phyloP scores from a whole-genome alignment of 2,888 invertebrate species.

The Lydus trimaculatus region DNA sequence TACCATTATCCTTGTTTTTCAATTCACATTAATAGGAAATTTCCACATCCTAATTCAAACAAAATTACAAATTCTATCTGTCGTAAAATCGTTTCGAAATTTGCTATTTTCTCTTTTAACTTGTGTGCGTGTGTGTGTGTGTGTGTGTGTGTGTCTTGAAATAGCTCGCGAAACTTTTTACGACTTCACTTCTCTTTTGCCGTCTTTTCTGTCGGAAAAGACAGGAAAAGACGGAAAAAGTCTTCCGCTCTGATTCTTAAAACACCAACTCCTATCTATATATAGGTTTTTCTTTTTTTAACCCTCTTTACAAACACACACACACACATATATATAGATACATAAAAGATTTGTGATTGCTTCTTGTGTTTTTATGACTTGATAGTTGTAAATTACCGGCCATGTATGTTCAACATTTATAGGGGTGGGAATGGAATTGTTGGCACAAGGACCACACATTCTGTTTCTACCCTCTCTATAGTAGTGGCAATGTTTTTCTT shows the following conservation, averaged over 20 bases:
- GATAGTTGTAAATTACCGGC: background rate
- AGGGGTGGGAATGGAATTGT: background rate
- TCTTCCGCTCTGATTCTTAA: slow-evolving; percentile 5
- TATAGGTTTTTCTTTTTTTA: background rate
- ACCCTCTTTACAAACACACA: background rate
- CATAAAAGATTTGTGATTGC: slow-evolving; percentile 1
- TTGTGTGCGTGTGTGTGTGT: background rate
- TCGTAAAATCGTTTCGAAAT: slow-evolving; percentile 5
- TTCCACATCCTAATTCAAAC: background rate
- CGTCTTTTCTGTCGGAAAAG: background rate
- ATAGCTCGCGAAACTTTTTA: background rate
- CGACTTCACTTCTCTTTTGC: background rate
- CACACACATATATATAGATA: background rate
- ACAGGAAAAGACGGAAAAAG: slow-evolving; percentile 6
- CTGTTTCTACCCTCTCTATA: background rate
- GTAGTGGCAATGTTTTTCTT: background rate
- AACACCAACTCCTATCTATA: background rate
- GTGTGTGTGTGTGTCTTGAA: slow-evolving; percentile 3
- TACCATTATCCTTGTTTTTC: background rate
- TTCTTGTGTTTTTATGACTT: slow-evolving; percentile 1
- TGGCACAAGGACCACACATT: background rate
- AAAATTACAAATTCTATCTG: slow-evolving; percentile 1
- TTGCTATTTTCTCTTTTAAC: background rate
- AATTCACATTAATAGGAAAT: background rate
- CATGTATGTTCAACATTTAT: background rate